Conservation (phyloP, 2,888 invertebrate genomes). For the Aporophyla lueneburgensis region DNA sequence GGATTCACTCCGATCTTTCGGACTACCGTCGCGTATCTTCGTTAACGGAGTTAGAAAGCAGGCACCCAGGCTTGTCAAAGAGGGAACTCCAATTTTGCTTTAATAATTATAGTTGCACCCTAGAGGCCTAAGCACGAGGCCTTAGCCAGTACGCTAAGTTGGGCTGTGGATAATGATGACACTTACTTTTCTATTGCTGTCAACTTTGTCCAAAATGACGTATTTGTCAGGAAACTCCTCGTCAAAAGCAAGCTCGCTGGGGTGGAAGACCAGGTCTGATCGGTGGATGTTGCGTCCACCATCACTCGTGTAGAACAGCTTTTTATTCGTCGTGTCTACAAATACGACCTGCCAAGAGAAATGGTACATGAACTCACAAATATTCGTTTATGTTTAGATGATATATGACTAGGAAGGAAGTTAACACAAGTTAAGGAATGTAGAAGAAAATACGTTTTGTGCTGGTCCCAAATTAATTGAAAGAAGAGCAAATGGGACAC, state of each 20-base stretch:
- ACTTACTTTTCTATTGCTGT: slow-evolving; percentile 91
- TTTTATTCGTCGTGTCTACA: slow-evolving; percentile 94
- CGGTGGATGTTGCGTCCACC: slow-evolving; percentile 93
- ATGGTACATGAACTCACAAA: background rate
- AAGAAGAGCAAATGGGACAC: too few species aligned
- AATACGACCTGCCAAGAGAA: slow-evolving; percentile 94
- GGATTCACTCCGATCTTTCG: too few species aligned
- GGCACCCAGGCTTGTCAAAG: background rate
- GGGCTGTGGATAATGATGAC: background rate
- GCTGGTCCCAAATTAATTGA: too few species aligned
- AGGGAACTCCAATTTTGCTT: background rate
- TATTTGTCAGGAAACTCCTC: slow-evolving; percentile 93
- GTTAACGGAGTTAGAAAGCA: too few species aligned
- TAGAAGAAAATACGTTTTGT: too few species aligned
- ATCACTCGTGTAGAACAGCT: slow-evolving; percentile 94
- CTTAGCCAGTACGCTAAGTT: background rate
- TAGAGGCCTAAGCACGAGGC: background rate
- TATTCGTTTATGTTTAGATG: too few species aligned
- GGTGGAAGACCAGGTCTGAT: slow-evolving; percentile 93
- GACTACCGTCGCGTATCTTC: too few species aligned
- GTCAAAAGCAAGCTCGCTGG: slow-evolving; percentile 94
- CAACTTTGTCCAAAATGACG: slow-evolving; percentile 94
- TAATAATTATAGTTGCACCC: background rate
- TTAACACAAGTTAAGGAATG: too few species aligned
- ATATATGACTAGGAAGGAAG: too few species aligned